These are phyloP conservation scores for Todiramphus chloris DNA, from an alignment of 2,113 vertebrate species.

Conservation along the genomic window DNA sequence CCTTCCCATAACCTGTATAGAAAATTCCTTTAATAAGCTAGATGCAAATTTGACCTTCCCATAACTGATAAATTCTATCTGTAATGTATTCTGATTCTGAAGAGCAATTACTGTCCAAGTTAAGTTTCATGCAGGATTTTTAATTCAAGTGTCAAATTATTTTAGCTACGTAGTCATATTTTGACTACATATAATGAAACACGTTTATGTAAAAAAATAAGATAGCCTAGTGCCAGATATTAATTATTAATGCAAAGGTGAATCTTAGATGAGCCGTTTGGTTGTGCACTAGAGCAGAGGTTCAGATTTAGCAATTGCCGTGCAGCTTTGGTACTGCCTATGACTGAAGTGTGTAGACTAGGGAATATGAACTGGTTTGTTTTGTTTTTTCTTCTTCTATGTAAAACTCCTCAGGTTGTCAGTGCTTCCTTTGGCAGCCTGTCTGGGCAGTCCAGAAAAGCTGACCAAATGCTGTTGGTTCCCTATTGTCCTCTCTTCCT, in stretches of 20 bases:
- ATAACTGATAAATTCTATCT: neutral
- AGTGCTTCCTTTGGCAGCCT: neutral
- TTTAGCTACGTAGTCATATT: neutral
- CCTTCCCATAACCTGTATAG: neutral
- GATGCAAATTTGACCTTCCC: neutral
- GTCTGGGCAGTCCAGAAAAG: neutral
- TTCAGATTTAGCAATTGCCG: neutral
- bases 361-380: neutral
- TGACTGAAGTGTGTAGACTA: neutral
- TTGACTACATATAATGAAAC: neutral
- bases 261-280: neutral
- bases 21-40: neutral
- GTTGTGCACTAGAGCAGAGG: too few relatives aligned
- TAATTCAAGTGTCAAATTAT: neutral
- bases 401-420: neutral
- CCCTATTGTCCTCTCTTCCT: neutral
- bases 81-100: neutral
- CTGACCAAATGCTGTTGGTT: neutral
- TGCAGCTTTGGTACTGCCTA: rapidly evolving
- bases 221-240: neutral
- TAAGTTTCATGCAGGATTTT: neutral
- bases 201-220: neutral
- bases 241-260: neutral
- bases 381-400: neutral
- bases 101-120: neutral